Evolutionary conservation across 2,888 invertebrate species (phyloP), one percentile per base, ranked within the genome.

Genomic region (Erynnis tages): DNA sequence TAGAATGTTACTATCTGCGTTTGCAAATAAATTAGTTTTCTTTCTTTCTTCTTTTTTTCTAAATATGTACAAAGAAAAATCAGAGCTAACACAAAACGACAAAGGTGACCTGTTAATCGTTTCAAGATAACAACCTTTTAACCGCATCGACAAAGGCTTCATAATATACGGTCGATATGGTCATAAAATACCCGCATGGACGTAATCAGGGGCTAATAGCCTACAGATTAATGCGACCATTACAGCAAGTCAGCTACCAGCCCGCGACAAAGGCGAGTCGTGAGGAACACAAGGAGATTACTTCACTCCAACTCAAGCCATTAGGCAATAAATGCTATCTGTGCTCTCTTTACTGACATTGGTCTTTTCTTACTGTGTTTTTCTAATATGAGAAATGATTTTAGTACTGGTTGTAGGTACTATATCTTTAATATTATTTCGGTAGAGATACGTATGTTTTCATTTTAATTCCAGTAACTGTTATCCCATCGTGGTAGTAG

Each of bases 261-360:
- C 45, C 54, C 25, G 60, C 61, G 67, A 72, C 74, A 74, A 70
- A 76, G 75, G 78, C 73, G 69, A 71, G 72, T 65, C 71, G 71
- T 73, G 69, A 62, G 5, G 17, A 34, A 8, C 17, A 41, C 34
- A 25, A 17, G 17, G 68, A 73, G 72, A 73, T 63, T 58, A 58
- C 52, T 52, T 54, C 53, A 57, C 57, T 55, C 59, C 23, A 59
- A 58, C 62, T 34, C 19, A 47, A 54, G 38, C 54, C 48, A 54
- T 55, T 50, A 56, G 45, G 53, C 57, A 58, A 41, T 34, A 49
- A 41, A 54, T 46, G 43, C 40, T 57, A 55, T 61, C 54, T 54
- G 16, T 30, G 13, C 38, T 19, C 32, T 54, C 53, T 58, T 53
- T 56, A 52, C 49, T 43, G 53, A 40, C 52, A 54, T 52, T 56